Evolutionary conservation across 1,140 invertebrate species (phyloP).

Genomic region (Batillaria attramentaria): DNA sequence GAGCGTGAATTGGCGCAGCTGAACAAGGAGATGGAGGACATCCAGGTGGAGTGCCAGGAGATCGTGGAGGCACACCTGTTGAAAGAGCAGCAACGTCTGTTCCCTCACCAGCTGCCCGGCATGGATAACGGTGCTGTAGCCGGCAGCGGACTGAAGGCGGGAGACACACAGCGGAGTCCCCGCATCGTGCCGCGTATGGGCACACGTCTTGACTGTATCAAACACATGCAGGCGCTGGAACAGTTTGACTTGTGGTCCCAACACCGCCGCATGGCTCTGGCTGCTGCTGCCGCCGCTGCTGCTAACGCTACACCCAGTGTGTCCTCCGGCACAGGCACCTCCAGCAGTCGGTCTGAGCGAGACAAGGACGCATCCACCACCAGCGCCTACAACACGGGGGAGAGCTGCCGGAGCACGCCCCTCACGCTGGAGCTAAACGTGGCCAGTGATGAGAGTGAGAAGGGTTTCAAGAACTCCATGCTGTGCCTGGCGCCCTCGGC

Average conservation of each 20-base stretch:
- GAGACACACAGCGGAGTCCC: constrained; percentile 60
- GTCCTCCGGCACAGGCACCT: constrained; percentile 29
- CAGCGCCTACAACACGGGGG: constrained; percentile 84
- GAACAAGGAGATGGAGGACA: constrained; percentile 76
- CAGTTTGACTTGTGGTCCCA: constrained; percentile 32
- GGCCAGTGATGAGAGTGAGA: constrained; percentile 63
- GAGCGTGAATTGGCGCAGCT: constrained; percentile 74
- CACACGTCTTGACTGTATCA: constrained; percentile 74
- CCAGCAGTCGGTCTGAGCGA: constrained; percentile 41
- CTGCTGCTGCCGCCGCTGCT: not conserved
- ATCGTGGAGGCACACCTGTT: constrained; percentile 63
- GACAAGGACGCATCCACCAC: constrained; percentile 59
- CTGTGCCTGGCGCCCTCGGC: constrained; percentile 61
- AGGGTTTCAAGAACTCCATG: constrained; percentile 68
- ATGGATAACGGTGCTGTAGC: too few species aligned
- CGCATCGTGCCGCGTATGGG: constrained; percentile 71
- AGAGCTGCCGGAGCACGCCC: constrained; percentile 81
- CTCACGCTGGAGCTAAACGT: constrained; percentile 75
- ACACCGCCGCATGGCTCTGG: constrained; percentile 24
- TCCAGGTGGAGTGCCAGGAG: constrained; percentile 74
- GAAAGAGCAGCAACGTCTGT: constrained; percentile 48
- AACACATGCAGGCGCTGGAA: constrained; percentile 58
- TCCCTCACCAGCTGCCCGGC: not conserved
- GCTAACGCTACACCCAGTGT: not conserved
- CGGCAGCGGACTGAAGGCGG: not conserved